Evolutionary conservation across 1,140 invertebrate genomes (phyloP), one percentile per base, ranked within the genome.

Genomic region (Trachymyrmex septentrionalis): DNA sequence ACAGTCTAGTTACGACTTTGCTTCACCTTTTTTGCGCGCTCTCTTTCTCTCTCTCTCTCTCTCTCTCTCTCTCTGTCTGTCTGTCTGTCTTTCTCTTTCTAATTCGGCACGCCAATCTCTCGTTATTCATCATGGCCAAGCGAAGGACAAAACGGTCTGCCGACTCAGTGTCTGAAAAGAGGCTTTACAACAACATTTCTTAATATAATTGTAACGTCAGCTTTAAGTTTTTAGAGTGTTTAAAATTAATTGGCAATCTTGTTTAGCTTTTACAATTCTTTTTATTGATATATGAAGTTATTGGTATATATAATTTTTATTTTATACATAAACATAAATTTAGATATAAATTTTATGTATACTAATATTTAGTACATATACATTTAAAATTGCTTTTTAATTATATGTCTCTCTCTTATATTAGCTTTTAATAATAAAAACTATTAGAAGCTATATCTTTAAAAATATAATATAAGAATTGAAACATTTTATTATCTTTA

Each of bases 91-190:
- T 10, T 67, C 71, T 84, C 27, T 27, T 12, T 85, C 9, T 63
- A 77, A 64, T 85, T 77, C 53, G 19, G 21, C 55, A 12, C 24
- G 24, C 27, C 30, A 34, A 38, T 80, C n/a, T 80, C 7, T 21
- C 14, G 6, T 80, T 19, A 67, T 80, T 16, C 14, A 57, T 80
- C 77, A 80, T n/a, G 44, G n/a, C 7, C 63, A 2, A 80, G 27
- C 19, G 77, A 80, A 80, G 48, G 63, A 55, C 30, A 67, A 78
- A 67, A 66, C 19, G n/a, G n/a, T 80, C 21, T 69, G 48, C n/a
- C 16, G 10, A 66, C 30, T 78, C 27, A 3, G 21, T 9, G 63
- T 80, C 27, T 53, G n/a, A 67, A 30, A 53, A 80, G 7, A 50
- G 6, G 0, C 50, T 55, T 73, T n/a, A 55, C 24, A 27, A 72